These are phyloP conservation scores for Gallinago jamesoni DNA, from an alignment of 2,113 vertebrate genomes.

Conservation along the genomic window DNA sequence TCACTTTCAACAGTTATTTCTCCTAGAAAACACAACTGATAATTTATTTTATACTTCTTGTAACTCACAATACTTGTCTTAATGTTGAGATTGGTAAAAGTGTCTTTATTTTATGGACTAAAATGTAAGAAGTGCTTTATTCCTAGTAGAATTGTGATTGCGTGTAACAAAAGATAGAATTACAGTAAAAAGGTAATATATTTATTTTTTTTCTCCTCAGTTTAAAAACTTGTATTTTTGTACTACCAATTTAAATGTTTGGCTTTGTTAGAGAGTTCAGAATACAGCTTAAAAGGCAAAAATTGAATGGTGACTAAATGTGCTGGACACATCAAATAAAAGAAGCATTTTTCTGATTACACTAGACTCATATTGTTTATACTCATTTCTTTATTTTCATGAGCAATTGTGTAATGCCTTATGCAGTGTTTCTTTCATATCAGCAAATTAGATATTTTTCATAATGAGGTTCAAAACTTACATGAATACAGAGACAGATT, in stretches of 20 bases:
- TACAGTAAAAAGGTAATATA: conserved; percentile 7
- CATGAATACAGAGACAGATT: not conserved
- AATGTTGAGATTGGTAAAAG: not conserved
- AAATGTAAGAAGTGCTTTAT: conserved; percentile 46
- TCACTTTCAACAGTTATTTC: not conserved
- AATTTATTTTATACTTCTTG: not conserved
- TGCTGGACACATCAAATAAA: conserved; percentile 73
- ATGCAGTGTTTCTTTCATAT: not conserved
- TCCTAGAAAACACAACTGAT: not conserved
- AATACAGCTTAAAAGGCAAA: conserved; percentile 12
- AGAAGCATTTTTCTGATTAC: conserved; percentile 43
- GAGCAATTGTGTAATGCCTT: not conserved
- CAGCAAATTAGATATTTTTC: not conserved
- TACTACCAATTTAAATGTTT: conserved; percentile 41
- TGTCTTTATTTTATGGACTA: conserved; percentile 15
- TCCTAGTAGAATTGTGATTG: conserved; percentile 28
- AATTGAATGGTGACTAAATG: conserved; percentile 50
- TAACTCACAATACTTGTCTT: not conserved
- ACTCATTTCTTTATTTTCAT: not conserved
- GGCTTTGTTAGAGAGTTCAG: conserved; percentile 42
- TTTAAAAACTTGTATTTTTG: conserved; percentile 63
- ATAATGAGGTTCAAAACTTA: not conserved
- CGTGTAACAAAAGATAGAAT: conserved; percentile 1
- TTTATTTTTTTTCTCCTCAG: not conserved
- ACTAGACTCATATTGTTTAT: not conserved